A percentile compares a stretch with the other conserved stretches of the same genome.
These are phyloP conservation scores for Ecdyonurus torrentis DNA, from an alignment of 2,888 invertebrate genomes.

Conservation along the genomic window DNA sequence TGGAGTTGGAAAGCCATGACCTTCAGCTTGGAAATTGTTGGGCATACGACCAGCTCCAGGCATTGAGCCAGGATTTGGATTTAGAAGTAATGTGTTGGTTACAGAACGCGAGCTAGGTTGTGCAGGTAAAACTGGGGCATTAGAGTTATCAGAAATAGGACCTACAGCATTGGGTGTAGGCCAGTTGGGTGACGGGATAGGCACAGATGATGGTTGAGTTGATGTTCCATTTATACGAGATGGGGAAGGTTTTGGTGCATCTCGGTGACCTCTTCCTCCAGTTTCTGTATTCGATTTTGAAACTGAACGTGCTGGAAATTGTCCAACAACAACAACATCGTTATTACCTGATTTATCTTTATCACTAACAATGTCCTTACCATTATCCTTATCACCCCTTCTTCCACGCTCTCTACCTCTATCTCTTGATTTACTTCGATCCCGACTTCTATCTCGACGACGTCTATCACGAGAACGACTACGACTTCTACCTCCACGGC, in stretches of 20 bases:
- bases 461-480: slow-evolving; percentile 12
- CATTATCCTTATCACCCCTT: slow-evolving; percentile 6
- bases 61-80: neutral
- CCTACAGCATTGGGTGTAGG: neutral
- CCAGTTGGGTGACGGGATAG: neutral
- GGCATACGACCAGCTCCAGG: neutral
- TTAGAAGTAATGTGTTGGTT: neutral
- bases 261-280: neutral
- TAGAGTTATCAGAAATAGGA: neutral
- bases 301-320: slow-evolving; percentile 4
- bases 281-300: neutral
- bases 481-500: slow-evolving; percentile 11
- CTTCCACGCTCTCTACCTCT: slow-evolving; percentile 6
- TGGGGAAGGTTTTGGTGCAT: neutral
- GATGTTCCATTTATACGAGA: neutral
- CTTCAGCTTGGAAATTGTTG: neutral
- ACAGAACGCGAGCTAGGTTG: neutral
- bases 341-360: neutral
- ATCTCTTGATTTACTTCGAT: slow-evolving; percentile 7
- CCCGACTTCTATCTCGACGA: slow-evolving; percentile 8
- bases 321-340: slow-evolving; percentile 10
- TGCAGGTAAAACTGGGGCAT: neutral
- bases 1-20: neutral
- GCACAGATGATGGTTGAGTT: neutral
- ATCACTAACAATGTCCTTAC: neutral